Percentiles rank a stretch among this genome's conserved stretches.
phyloP scores from a whole-genome alignment of 2,113 vertebrate genomes.

The Microcebus griseorufus region DNA sequence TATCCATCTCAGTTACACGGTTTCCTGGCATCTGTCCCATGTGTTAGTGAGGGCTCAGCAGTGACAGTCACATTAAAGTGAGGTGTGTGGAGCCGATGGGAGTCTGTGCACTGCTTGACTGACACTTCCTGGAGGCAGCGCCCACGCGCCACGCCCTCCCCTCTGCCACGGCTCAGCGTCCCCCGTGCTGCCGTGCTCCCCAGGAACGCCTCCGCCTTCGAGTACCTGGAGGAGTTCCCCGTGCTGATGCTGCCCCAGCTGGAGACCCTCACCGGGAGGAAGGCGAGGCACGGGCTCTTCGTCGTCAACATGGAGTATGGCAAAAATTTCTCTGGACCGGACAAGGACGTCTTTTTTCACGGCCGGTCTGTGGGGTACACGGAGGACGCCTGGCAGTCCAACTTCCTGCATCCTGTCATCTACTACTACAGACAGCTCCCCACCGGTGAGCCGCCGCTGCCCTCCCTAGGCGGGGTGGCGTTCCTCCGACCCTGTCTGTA shows the following conservation, averaged over 20 bases:
- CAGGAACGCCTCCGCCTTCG: slow-evolving; percentile 85
- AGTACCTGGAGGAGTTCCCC: slow-evolving; percentile 96
- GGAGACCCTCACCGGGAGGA: slow-evolving; percentile 88
- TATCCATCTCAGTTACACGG: background rate
- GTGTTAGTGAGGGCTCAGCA: no score
- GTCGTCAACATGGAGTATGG: slow-evolving; percentile 95
- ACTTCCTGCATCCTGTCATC: slow-evolving; percentile 97
- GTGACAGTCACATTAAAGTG: fast-evolving
- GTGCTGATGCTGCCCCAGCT: slow-evolving; percentile 91
- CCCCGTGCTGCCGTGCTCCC: fast-evolving
- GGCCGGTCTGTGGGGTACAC: slow-evolving; percentile 92
- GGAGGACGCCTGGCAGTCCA: slow-evolving; percentile 94
- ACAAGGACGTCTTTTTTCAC: slow-evolving; percentile 89
- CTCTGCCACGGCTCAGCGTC: background rate
- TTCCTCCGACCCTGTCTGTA: background rate
- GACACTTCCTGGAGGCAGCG: background rate
- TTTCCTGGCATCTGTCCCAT: background rate
- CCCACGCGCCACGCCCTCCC: fast-evolving
- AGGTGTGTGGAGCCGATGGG: fast-evolving
- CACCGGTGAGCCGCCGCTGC: slow-evolving; percentile 86
- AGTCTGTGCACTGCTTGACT: background rate
- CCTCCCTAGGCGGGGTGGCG: fast-evolving
- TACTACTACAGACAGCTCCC: slow-evolving; percentile 94
- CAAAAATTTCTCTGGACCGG: slow-evolving; percentile 89
- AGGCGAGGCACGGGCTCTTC: slow-evolving; percentile 88